Evolutionary conservation across 2,797 vertebrate species (phyloP).

Genomic region (Enteromius trimaculatus): DNA sequence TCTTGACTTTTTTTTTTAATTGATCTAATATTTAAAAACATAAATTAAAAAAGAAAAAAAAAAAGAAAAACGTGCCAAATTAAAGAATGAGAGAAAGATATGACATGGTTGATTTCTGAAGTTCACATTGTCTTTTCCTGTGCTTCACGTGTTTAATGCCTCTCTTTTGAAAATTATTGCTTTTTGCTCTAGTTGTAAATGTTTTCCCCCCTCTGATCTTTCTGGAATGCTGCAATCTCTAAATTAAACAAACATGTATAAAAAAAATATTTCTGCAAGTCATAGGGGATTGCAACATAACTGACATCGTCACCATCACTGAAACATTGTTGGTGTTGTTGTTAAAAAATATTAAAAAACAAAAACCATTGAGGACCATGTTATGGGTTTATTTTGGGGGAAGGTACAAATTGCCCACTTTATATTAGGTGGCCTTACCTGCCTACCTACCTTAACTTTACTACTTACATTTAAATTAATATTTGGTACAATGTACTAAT

Average conservation of each 20-base stretch:
- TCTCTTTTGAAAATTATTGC: slow-evolving; percentile 49
- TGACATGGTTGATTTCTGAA: slow-evolving; percentile 22
- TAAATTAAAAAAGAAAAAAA: not conserved
- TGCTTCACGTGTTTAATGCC: slow-evolving; percentile 57
- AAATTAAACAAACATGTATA: slow-evolving; percentile 57
- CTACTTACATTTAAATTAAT: no score
- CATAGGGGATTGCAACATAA: slow-evolving; percentile 54
- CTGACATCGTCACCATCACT: slow-evolving; percentile 58
- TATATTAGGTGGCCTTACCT: no score
- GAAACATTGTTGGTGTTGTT: slow-evolving; percentile 64
- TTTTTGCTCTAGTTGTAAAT: slow-evolving; percentile 52
- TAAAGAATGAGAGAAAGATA: slow-evolving; percentile 41
- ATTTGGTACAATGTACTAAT: no score
- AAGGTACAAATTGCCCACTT: not conserved
- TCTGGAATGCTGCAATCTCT: slow-evolving; percentile 59
- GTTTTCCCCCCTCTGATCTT: slow-evolving; percentile 53
- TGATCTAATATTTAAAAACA: not conserved
- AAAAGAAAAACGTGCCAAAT: not conserved
- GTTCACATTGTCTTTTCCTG: slow-evolving; percentile 45
- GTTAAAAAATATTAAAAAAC: slow-evolving; percentile 58
- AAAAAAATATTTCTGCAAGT: slow-evolving; percentile 62
- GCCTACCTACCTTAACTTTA: no score
- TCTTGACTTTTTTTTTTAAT: not conserved
- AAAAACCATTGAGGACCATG: slow-evolving; percentile 59
- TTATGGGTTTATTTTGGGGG: slow-evolving; percentile 28